Evolutionary conservation across 2,113 vertebrate species (phyloP).

Genomic region (Echinops telfairi): DNA sequence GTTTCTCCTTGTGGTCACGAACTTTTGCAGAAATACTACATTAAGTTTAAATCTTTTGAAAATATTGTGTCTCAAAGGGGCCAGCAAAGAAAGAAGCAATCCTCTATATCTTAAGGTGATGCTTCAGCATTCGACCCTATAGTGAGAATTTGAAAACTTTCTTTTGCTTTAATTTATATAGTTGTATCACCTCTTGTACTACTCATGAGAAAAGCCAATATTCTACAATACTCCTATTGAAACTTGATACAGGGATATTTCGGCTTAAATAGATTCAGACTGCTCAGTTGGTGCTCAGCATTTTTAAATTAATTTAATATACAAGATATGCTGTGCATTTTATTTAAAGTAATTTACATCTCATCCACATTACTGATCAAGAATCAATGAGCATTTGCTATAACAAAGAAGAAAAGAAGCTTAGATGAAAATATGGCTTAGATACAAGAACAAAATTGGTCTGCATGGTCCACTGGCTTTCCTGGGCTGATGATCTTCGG

Average conservation of each 20-base stretch:
- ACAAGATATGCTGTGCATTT: neutral
- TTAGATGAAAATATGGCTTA: neutral
- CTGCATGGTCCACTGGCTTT: neutral
- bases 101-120: slow-evolving; percentile 57
- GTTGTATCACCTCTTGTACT: slow-evolving; percentile 15
- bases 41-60: slow-evolving; percentile 74
- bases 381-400: neutral
- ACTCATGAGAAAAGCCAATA: slow-evolving; percentile 37
- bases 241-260: neutral
- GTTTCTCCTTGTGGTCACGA: slow-evolving; percentile 72
- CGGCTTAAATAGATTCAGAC: neutral
- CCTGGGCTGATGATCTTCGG: neutral
- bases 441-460: neutral
- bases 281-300: too few relatives aligned
- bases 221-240: slow-evolving; percentile 38
- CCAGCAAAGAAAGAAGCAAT: slow-evolving; percentile 49
- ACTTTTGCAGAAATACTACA: slow-evolving; percentile 69
- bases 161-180: slow-evolving; percentile 60
- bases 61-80: slow-evolving; percentile 55
- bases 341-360: neutral
- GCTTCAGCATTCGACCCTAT: slow-evolving; percentile 27
- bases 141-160: slow-evolving; percentile 54
- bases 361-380: neutral
- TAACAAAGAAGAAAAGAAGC: neutral
- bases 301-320: slow-evolving; percentile 2